Evolutionary conservation across 92 coral and sea anemone species (phyloP), one percentile per base, ranked within the genome.

Genomic region (Palythoa grandis): DNA sequence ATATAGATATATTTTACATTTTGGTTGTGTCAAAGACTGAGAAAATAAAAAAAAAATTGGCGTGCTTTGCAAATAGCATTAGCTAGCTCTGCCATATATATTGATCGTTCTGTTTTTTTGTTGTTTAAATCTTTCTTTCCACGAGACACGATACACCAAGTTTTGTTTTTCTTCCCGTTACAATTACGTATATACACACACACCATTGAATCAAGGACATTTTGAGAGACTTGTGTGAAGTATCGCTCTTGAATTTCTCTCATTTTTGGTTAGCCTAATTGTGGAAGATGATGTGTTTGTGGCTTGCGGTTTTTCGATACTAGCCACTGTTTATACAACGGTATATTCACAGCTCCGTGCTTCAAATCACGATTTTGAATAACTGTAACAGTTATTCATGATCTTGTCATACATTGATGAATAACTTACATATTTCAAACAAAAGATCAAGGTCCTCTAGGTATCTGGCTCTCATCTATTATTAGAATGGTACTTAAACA

Each of bases 241-340:
- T 50, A 4, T 25, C 5, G 23, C 47, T 14, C 85, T 22, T 39
- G 24, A 67, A 23, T 66, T 80, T 43, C 74, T 80, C 22, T 63
- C 75, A 80, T 80, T n/a, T 66, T 80, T 67, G 39, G 74, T 68
- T 50, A 80, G 37, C 13, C 17, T 80, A 80, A 80, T 80, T 80
- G 63, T 57, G 63, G 75, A 80, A 80, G 50, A 66, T 63, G 24
- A 48, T 40, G 74, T 11, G 85, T 23, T 80, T 80, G 85, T 66
- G 85, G 85, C 58, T 66, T 65, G 85, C 14, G 85, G 84, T 79
- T 23, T 16, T 24, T 20, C 71, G 16, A 80, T 80, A 80, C 61
- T 48, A 70, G 63, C 23, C 40, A 6, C 35, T 80, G 72, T 80
- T 80, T 65, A 80, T 20, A 61, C 60, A 79, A 48, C 38, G 84